Evolutionary conservation across 2,888 invertebrate genomes (phyloP), one percentile per base, ranked within the genome.

Genomic region (Andrena bicolor): DNA sequence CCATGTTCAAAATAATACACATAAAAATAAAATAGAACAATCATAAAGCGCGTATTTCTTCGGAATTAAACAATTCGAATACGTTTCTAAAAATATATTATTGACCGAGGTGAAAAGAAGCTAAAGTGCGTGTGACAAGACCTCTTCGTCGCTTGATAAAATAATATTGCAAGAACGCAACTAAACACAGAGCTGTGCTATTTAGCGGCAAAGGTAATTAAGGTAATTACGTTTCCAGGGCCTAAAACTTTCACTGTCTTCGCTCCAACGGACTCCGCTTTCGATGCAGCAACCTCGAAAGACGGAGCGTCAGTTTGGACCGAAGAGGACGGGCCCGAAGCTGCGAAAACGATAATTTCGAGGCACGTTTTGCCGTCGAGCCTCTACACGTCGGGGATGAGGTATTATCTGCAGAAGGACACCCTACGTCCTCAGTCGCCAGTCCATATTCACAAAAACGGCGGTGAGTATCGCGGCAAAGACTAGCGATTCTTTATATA

Each of bases 211-310:
- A 58, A 60, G 20, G 10, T 35, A 20, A 23, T 41, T 23, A 23
- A 4, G 3, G 13, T 26, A n/a, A 73, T 20, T 41, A 30, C 16
- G 16, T 61, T 56, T 77, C 7, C 53, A 97, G 97, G 97, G 84
- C 96, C 96, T 78, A 97, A 97, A 95, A 97, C 97, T 0, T 97
- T 97, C 94, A 98, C 98, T 2, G 95, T 98, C 23, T 98, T 98
- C 91, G 98, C 98, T 7, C 98, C 98, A 20, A 97, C 97, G 66
- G 97, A 98, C 94, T 95, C 96, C 69, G 97, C 97, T 70, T 97
- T 98, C 94, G 87, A 88, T 26, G 89, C 91, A 28, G 90, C 91
- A 0, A 95, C 96, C n/a, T 95, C 95, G 2, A 94, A 97, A 16
- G 94, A 96, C 10, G 95, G 95, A 13, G 95, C 95, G 0, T 89